Evolutionary conservation across 2,113 vertebrate genomes (phyloP), one percentile per base, ranked within the genome.

Genomic region (Oreochromis aureus): DNA sequence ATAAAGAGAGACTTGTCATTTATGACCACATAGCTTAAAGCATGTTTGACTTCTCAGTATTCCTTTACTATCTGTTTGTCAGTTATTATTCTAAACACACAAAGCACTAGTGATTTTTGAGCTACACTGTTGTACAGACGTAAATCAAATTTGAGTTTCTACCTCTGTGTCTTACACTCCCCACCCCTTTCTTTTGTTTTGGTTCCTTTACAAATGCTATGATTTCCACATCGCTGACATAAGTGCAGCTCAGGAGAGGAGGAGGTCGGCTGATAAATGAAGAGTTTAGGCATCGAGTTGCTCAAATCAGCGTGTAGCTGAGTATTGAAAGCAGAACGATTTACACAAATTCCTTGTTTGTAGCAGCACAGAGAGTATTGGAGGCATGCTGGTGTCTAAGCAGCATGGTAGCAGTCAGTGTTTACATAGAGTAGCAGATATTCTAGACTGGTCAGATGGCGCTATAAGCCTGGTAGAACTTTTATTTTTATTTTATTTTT

Each of bases 101-200:
- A 89, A 91, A 93, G 96, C 96, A 96, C 94, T 96, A 96, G 97
- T 96, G 97, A 96, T 96, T 96, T 97, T 97, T 95, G 46, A 78
- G 96, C 94, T 97, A 96, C 96, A 95, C 93, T 71, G 96, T 97
- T 98, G 97, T 97, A 98, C 96, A 97, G 96, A 97, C 96, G 95
- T 78, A 32, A 78, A 96, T 95, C 94, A 90, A 92, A 95, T 92
- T 93, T 96, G 87, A 96, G 91, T 95, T 96, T 95, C 97, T 96
- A 97, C 97, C 96, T 96, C 71, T 76, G 44, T 78, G 71, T 19
- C 22, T 78, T 48, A 51, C 71, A 39, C 44, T 96, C 46, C 61
- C 11, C 11, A 0, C 63, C 39, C 34, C 18, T 39, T 66, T 78
- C 83, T 69, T 83, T 24, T 36, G 27, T 39, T n/a, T 48, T 22